phyloP scores from a whole-genome alignment of 2,797 vertebrate genomes.

The Tadarida brasiliensis region DNA sequence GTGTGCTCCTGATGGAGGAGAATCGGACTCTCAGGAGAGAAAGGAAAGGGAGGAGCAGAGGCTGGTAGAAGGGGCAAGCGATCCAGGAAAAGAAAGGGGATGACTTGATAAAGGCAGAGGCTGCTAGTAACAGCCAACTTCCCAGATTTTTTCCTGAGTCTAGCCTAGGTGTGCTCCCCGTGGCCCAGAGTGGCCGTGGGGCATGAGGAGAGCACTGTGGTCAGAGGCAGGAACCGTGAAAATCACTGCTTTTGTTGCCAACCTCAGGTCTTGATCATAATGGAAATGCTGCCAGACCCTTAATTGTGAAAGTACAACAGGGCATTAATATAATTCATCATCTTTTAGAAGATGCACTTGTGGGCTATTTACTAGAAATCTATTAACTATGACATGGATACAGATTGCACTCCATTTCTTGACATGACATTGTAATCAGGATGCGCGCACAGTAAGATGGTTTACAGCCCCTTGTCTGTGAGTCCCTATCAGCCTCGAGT shows the following conservation, averaged over 20 bases:
- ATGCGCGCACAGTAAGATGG: constrained; percentile 91
- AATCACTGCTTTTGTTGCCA: constrained; percentile 13
- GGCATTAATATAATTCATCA: constrained; percentile 82
- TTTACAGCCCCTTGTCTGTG: constrained; percentile 90
- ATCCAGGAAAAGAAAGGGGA: not conserved
- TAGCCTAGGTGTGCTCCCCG: not conserved
- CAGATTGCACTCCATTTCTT: constrained; percentile 91
- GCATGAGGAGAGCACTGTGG: not conserved
- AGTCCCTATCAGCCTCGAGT: constrained; percentile 81
- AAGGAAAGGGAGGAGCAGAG: not conserved
- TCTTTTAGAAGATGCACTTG: constrained; percentile 79
- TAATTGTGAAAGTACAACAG: constrained; percentile 79
- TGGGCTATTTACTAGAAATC: constrained; percentile 86
- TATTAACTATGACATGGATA: constrained; percentile 92
- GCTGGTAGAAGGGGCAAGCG: not conserved
- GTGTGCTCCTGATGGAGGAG: not conserved
- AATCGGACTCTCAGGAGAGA: not conserved
- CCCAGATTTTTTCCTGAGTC: not conserved
- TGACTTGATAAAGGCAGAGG: not conserved
- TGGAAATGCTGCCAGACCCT: constrained; percentile 79
- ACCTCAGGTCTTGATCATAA: constrained; percentile 73
- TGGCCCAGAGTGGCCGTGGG: not conserved
- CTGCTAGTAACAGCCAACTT: not conserved
- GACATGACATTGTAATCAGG: constrained; percentile 92
- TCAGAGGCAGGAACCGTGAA: not conserved